Base-by-base conservation (phyloP, 2,888 invertebrate species). In the Petrolisthes cinctipes region DNA sequence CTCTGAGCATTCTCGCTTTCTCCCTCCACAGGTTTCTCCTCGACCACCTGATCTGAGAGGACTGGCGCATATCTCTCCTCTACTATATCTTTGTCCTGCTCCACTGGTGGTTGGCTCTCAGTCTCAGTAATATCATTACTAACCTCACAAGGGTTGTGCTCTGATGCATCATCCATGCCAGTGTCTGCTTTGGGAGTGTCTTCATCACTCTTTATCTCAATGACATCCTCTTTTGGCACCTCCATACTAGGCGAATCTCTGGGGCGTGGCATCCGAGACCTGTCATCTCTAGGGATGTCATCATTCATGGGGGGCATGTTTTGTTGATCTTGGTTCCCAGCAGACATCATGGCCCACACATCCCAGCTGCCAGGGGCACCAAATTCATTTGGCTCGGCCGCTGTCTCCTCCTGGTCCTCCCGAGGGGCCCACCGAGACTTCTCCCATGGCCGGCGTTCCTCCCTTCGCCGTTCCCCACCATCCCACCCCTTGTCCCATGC, bases 341-440 rank as follows among this genome's bases (percentile, higher is more conserved):
- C 56, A 3, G 84, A 20, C 82, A 88, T 88, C 82, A 83, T 75
- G 3, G 86, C 89, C 89, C 89, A 89, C 5, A 75, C 81, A 68
- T 86, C 86, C 86, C 89, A 86, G 68, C 86, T 84, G 20, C 84
- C 86, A 20, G 89, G 73, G n/a, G 68, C 84, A 17, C 68, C 81
- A 17, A 57, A 56, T n/a, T 88, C 88, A n/a, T 73, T 78, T 20
- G 53, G 68, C 9, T 78, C 76, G 11, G 51, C 82, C 17, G 76
- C 61, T 17, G 54, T 23, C 53, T 75, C 68, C 37, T 84, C 86
- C 53, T 81, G 54, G 17, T 87, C 87, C 9, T 81, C 83, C 9
- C 79, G 61, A 61, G 87, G 84, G 14, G 78, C 87, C 87, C 87
- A 87, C 20, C 87, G 73, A 0, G 87, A 80, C n/a, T 83, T 86